Percentiles rank a stretch among this genome's conserved stretches.
Conservation (phyloP, 2,888 invertebrate genomes). For the Coremacera marginata region DNA sequence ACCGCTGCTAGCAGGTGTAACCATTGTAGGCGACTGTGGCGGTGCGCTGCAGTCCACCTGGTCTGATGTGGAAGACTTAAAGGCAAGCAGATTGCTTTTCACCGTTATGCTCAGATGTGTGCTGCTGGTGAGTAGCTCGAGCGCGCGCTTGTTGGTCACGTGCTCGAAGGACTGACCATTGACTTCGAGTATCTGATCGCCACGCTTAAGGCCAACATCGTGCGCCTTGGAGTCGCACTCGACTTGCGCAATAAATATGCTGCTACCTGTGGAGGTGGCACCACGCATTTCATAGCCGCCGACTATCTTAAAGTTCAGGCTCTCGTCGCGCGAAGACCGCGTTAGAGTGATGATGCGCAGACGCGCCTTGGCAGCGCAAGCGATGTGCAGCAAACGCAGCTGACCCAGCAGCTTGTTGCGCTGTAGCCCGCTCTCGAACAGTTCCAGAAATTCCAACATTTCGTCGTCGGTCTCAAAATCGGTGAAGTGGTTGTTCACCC, state of each 20-base stretch:
- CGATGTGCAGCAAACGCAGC: slow-evolving; percentile 89
- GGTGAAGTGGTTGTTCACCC: slow-evolving; percentile 99
- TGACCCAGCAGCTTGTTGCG: slow-evolving; percentile 88
- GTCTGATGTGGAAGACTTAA: slow-evolving; percentile 68
- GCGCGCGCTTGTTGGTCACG: slow-evolving; percentile 89
- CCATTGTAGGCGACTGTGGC: slow-evolving; percentile 39
- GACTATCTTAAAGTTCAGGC: slow-evolving; percentile 91
- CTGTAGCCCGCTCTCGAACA: slow-evolving; percentile 88
- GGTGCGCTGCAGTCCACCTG: slow-evolving; percentile 27
- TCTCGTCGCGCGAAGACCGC: slow-evolving; percentile 92
- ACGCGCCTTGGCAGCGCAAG: slow-evolving; percentile 96
- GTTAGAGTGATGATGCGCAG: slow-evolving; percentile 92
- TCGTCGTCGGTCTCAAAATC: slow-evolving; percentile 96
- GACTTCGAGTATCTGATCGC: slow-evolving; percentile 97
- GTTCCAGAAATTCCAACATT: slow-evolving; percentile 97
- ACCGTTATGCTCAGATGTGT: slow-evolving; percentile 97
- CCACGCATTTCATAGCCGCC: slow-evolving; percentile 87
- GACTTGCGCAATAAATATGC: slow-evolving; percentile 95
- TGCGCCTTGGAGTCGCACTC: slow-evolving; percentile 94
- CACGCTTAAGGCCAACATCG: slow-evolving; percentile 94
- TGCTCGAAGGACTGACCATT: slow-evolving; percentile 97
- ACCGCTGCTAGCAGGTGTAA: slow-evolving; percentile 55
- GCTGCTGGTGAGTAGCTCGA: slow-evolving; percentile 92
- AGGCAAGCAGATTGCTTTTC: slow-evolving; percentile 94
- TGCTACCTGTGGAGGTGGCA: slow-evolving; percentile 70